phyloP scores from a whole-genome alignment of 2,888 invertebrate species.

The Folsomia manolachei region DNA sequence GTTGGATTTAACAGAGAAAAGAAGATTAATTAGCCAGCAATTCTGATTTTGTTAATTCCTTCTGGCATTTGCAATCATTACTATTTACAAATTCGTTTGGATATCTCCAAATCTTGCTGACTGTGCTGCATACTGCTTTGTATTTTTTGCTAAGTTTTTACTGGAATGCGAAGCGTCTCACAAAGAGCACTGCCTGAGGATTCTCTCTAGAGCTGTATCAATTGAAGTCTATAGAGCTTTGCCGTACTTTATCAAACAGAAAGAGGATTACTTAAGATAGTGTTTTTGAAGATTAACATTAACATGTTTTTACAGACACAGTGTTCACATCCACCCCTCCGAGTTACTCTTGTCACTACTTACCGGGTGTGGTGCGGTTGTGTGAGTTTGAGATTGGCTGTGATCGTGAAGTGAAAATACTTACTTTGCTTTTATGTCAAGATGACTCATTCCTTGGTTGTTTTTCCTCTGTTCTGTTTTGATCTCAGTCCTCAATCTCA shows the following conservation, averaged over 20 bases:
- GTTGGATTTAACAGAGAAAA: too few species aligned
- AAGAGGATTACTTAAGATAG: neutral
- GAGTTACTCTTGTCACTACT: neutral
- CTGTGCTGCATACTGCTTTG: neutral
- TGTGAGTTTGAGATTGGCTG: neutral
- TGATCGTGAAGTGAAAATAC: too few species aligned
- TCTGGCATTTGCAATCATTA: neutral
- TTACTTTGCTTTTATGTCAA: neutral
- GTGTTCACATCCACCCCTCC: neutral
- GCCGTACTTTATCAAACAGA: neutral
- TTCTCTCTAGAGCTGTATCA: neutral
- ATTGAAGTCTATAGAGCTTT: neutral
- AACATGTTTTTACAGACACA: too few species aligned
- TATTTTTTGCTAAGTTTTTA: neutral
- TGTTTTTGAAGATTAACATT: neutral
- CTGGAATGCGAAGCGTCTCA: neutral
- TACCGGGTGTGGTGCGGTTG: neutral
- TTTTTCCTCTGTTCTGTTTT: neutral
- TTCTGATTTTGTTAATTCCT: neutral
- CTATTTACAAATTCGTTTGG: neutral
- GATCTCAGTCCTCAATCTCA: neutral
- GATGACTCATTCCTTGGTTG: neutral
- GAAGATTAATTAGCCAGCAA: neutral
- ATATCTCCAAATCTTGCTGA: too few species aligned
- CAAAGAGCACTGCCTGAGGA: too few species aligned